Conservation (phyloP, 1,140 invertebrate genomes). For the Colletes latitarsis region DNA sequence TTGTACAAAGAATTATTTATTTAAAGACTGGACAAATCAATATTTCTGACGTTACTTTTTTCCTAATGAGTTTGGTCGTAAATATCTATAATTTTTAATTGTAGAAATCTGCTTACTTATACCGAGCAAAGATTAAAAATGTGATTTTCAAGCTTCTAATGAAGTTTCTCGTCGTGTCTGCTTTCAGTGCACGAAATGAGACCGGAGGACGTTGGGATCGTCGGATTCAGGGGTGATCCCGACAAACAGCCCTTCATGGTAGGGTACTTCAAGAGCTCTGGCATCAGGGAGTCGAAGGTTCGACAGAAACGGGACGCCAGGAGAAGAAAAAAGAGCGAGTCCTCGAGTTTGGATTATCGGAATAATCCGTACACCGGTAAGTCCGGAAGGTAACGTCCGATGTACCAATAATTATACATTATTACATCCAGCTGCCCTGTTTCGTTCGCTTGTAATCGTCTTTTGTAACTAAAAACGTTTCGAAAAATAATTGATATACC, state of each 20-base stretch:
- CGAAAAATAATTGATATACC: too few relatives aligned
- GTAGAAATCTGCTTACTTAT: too few relatives aligned
- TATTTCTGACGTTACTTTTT: too few relatives aligned
- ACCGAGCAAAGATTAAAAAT: too few relatives aligned
- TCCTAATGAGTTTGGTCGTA: too few relatives aligned
- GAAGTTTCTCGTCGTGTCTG: slow-evolving; percentile 1
- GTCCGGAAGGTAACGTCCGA: slow-evolving; percentile 36
- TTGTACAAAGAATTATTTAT: too few relatives aligned
- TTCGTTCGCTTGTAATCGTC: too few relatives aligned
- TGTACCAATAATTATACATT: slow-evolving; percentile 24
- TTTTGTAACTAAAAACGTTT: too few relatives aligned
- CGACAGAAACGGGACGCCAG: slow-evolving; percentile 80
- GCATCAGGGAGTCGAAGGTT: slow-evolving; percentile 79
- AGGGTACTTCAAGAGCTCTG: slow-evolving; percentile 89
- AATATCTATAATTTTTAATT: too few relatives aligned
- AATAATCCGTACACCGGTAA: slow-evolving; percentile 84
- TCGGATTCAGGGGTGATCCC: slow-evolving; percentile 88
- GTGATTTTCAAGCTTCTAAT: too few relatives aligned
- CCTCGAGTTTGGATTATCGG: slow-evolving; percentile 79
- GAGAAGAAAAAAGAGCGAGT: slow-evolving; percentile 80
- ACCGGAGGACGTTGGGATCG: slow-evolving; percentile 91
- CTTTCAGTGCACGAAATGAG: slow-evolving; percentile 88
- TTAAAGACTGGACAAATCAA: too few relatives aligned
- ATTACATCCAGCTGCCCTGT: too few relatives aligned
- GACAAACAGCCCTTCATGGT: slow-evolving; percentile 95